Evolutionary conservation across 1,140 invertebrate genomes (phyloP).

Genomic region (Acromyrmex heyeri): DNA sequence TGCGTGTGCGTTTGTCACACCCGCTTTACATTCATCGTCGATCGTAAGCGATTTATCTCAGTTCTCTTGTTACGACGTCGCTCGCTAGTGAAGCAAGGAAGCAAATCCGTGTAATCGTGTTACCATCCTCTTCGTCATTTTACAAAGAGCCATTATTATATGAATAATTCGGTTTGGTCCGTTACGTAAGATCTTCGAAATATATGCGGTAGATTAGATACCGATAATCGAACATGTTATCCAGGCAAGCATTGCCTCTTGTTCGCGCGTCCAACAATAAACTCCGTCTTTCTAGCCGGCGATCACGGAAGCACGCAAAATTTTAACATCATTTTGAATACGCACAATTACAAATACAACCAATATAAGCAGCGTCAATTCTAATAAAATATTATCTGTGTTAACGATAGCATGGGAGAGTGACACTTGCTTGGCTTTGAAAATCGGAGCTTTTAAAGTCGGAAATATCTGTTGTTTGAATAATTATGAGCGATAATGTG

Average conservation of each 20-base stretch:
- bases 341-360: too few relatives aligned
- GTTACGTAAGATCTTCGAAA: conserved; percentile 37
- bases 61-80: conserved; percentile 43
- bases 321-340: too few relatives aligned
- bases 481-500: too few relatives aligned
- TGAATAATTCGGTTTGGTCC: conserved; percentile 30
- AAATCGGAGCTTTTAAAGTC: too few relatives aligned
- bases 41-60: conserved; percentile 68
- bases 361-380: too few relatives aligned
- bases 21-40: conserved; percentile 22
- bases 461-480: too few relatives aligned
- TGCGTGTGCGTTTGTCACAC: conserved; percentile 48
- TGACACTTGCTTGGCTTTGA: too few relatives aligned
- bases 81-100: conserved; percentile 15
- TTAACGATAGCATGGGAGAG: too few relatives aligned
- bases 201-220: not conserved
- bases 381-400: too few relatives aligned
- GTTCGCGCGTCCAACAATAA: not conserved
- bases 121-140: not conserved
- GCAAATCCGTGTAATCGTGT: conserved; percentile 48
- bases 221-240: conserved; percentile 25
- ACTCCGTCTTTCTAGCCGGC: not conserved
- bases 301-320: not conserved
- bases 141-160: not conserved
- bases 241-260: not conserved